Conservation (phyloP, 2,113 vertebrate species). For the Agapornis roseicollis region DNA sequence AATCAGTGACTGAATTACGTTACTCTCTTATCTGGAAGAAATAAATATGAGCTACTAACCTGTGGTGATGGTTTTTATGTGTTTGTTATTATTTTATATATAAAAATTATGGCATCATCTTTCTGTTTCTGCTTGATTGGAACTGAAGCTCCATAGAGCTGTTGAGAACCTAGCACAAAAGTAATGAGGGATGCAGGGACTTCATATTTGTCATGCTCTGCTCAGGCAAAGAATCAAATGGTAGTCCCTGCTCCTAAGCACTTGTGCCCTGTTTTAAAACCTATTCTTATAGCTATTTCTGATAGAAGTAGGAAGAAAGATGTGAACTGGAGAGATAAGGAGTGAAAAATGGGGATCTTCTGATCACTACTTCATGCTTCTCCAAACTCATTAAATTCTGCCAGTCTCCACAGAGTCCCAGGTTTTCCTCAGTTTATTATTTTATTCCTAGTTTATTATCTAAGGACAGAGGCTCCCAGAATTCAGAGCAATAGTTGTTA, state of each 20-base stretch:
- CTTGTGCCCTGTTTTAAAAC: background rate
- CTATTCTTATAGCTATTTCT: background rate
- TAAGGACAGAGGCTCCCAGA: background rate
- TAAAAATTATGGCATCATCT: background rate
- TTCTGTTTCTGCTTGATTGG: background rate
- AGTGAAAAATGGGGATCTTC: background rate
- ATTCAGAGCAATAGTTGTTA: background rate
- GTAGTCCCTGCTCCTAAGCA: background rate
- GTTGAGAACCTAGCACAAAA: background rate
- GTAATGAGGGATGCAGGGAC: background rate
- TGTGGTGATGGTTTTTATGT: background rate
- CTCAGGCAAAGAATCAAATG: background rate
- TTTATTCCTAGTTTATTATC: background rate
- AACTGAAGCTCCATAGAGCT: background rate
- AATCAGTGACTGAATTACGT: background rate
- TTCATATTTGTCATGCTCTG: background rate
- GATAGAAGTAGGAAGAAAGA: background rate
- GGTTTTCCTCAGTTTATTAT: background rate
- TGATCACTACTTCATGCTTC: background rate
- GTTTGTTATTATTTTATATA: background rate
- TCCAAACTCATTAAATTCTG: background rate
- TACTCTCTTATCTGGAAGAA: background rate
- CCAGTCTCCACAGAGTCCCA: background rate
- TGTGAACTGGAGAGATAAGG: background rate
- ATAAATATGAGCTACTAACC: background rate